phyloP scores from a whole-genome alignment of 53 echinoderm and acorn worm species.

The Stichopus horrens region DNA sequence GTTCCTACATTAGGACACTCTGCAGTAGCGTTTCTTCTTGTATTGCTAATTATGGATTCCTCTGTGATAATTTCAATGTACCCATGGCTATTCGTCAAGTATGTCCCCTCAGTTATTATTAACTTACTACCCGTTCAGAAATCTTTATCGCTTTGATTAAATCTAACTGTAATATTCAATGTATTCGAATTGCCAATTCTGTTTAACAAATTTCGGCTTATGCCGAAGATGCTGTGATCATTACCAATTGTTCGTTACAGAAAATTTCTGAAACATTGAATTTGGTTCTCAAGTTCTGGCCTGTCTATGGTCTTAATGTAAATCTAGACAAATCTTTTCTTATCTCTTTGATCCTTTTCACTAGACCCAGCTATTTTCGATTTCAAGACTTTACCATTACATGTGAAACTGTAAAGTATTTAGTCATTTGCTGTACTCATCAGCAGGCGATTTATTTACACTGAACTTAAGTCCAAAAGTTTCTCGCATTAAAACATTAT shows the following conservation, averaged over 20 bases:
- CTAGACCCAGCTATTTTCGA: background rate
- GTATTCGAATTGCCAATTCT: background rate
- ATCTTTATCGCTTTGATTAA: background rate
- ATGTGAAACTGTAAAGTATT: background rate
- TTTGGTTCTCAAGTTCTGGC: background rate
- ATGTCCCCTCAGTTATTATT: background rate
- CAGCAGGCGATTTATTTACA: background rate
- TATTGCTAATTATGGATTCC: background rate
- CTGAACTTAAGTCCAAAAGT: background rate
- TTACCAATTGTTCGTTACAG: background rate
- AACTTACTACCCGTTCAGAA: background rate
- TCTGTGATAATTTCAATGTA: conserved; percentile 2
- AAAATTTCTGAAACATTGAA: background rate
- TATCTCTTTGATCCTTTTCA: background rate
- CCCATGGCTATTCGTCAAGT: conserved; percentile 4
- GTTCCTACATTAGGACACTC: background rate
- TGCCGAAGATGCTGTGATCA: background rate
- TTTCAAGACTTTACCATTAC: background rate
- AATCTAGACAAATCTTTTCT: background rate
- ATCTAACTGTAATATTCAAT: too few species aligned
- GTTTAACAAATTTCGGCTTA: background rate
- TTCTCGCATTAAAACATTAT: background rate
- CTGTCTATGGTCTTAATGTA: background rate
- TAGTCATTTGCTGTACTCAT: background rate
- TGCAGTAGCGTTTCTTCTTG: background rate